Evolutionary conservation across 2,888 invertebrate genomes (phyloP).

Genomic region (Nephrotoma flavescens): DNA sequence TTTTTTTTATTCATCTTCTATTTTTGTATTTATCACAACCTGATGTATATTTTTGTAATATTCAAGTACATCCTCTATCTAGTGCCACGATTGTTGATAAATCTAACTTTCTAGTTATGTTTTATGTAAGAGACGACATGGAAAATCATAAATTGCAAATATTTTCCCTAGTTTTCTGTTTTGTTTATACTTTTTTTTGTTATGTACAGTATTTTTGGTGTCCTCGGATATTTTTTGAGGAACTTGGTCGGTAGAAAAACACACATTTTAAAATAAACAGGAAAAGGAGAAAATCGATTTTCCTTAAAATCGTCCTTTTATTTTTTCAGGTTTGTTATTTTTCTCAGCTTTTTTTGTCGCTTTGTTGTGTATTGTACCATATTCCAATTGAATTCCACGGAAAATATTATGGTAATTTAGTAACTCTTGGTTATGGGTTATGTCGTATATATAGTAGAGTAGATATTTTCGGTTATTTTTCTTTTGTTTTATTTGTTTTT

Average conservation of each 20-base stretch:
- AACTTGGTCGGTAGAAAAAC: background rate
- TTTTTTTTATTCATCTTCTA: background rate
- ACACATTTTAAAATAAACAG: background rate
- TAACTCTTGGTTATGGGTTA: background rate
- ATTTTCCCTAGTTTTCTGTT: background rate
- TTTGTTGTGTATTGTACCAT: background rate
- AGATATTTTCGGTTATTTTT: background rate
- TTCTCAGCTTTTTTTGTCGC: background rate
- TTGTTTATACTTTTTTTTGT: background rate
- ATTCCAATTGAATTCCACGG: background rate
- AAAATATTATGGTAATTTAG: background rate
- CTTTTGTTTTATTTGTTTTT: background rate
- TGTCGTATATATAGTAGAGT: background rate
- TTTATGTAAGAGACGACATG: background rate
- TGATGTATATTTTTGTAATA: background rate
- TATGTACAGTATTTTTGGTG: background rate
- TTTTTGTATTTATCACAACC: background rate
- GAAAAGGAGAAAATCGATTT: background rate
- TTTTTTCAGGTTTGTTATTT: background rate
- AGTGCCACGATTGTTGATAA: background rate
- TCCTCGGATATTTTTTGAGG: background rate
- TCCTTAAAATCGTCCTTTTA: background rate
- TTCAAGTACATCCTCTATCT: background rate
- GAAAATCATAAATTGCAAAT: background rate
- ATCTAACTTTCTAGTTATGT: background rate